Evolutionary conservation across 2,113 vertebrate genomes (phyloP), one percentile per base, ranked within the genome.

Genomic region (Ciconia boyciana): DNA sequence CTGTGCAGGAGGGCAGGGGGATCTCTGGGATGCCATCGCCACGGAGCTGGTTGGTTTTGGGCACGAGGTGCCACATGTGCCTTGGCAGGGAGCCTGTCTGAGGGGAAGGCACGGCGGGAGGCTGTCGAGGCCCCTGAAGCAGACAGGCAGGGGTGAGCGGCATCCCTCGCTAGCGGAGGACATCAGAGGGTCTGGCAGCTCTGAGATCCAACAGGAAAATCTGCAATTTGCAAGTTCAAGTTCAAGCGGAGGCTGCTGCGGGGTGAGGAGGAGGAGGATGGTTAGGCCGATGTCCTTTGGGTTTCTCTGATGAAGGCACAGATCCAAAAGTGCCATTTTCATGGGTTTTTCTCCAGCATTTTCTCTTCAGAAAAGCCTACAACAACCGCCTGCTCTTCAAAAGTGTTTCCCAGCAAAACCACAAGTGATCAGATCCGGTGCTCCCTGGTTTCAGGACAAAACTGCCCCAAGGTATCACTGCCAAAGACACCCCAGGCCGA

Each of bases 391-490:
- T 2, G 39, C 46, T 28, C 80, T 21, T 55, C 36, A 7, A 13
- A 36, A 36, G 11, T 0, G 1, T 8, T 24, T 68, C 24, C 32
- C 28, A 26, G 41, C 1, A 1, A 62, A 68, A 62, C 4, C 9
- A 34, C 1, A 0, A 25, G 21, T 0, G 5, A 36, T 15, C 3
- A 0, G 41, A 28, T 14, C 31, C 1, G 0, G 4, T 3, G 13
- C 10, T 51, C 32, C 39, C 19, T 1, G 1, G 6, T 39, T 60
- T n/a, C 11, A 21, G 44, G 10, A 11, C 22, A 68, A 43, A 65
- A 34, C 57, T 13, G 29, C 34, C 13, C 14, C 16, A 19, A 5
- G 32, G 5, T 26, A 12, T 2, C 19, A 2, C 13, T 7, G n/a
- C n/a, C 31, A 15, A 29, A 43, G 55, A 13, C 16, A 17, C 12